Conservation (phyloP, 2,113 vertebrate genomes). For the Siphamia tubifer region DNA sequence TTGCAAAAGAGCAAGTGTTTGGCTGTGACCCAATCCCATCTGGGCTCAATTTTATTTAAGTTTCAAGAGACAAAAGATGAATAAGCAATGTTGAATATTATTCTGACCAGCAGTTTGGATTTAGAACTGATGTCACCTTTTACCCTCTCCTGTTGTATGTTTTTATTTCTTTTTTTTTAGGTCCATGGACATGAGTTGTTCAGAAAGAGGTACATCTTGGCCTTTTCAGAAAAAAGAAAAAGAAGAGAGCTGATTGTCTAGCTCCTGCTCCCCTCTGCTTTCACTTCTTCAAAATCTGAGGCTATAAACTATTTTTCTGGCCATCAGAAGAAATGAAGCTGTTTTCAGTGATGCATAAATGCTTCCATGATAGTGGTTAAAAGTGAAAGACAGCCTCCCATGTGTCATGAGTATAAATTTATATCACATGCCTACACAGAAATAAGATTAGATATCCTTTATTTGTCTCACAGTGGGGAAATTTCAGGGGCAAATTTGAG, state of each 20-base stretch:
- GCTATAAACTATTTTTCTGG: too few relatives aligned
- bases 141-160: background rate
- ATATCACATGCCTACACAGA: too few relatives aligned
- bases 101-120: background rate
- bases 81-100: background rate
- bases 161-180: too few relatives aligned
- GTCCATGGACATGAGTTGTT: background rate
- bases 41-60: constrained; percentile 19
- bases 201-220: background rate
- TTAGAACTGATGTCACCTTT: constrained; percentile 11
- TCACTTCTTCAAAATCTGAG: too few relatives aligned
- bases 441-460: too few relatives aligned
- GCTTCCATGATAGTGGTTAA: too few relatives aligned
- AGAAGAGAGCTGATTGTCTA: background rate
- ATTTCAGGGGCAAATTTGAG: too few relatives aligned
- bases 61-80: background rate
- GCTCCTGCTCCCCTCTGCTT: background rate
- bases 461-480: too few relatives aligned
- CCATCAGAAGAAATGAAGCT: too few relatives aligned
- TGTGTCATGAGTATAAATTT: too few relatives aligned
- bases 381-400: too few relatives aligned
- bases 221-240: background rate
- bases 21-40: constrained; percentile 28
- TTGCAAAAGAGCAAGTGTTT: background rate
- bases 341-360: too few relatives aligned